These are phyloP conservation scores for Teleiodes luculella DNA, from an alignment of 2,888 invertebrate species.

Conservation along the genomic window DNA sequence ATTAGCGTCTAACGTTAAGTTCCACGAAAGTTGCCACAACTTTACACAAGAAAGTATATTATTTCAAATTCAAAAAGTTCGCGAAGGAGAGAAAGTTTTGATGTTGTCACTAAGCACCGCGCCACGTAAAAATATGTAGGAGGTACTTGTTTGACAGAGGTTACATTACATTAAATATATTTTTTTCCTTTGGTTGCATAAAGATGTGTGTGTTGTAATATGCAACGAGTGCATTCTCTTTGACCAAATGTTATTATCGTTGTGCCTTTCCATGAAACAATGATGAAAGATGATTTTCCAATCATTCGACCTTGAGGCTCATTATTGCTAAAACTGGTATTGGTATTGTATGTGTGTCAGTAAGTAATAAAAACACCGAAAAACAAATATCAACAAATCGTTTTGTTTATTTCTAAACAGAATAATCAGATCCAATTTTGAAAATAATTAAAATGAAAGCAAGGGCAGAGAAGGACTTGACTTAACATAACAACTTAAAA, in stretches of 20 bases:
- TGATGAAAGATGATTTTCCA: too few species aligned
- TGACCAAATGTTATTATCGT: too few species aligned
- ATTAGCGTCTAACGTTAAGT: background rate
- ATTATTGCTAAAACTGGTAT: too few species aligned
- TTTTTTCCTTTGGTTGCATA: too few species aligned
- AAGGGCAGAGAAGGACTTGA: conserved; percentile 34
- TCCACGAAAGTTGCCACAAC: background rate
- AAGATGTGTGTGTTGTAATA: too few species aligned
- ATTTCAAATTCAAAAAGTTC: conserved; percentile 21
- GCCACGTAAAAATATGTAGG: conserved; percentile 17
- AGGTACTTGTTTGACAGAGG: conserved; percentile 21
- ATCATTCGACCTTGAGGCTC: too few species aligned
- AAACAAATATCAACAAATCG: too few species aligned
- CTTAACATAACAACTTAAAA: conserved; percentile 39
- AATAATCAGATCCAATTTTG: background rate
- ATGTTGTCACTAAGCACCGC: conserved; percentile 14
- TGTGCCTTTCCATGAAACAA: too few species aligned
- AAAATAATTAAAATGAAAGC: background rate
- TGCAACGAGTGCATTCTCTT: too few species aligned
- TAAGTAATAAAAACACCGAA: too few species aligned
- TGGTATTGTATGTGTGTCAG: too few species aligned
- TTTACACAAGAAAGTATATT: conserved; percentile 11
- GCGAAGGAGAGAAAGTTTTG: conserved; percentile 19
- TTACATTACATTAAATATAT: conserved; percentile 18
- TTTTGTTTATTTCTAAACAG: too few species aligned